A percentile compares a stretch with the other conserved stretches of the same genome.
These are phyloP conservation scores for Darevskia mixta DNA, from an alignment of 2,797 vertebrate genomes.

Conservation along the genomic window DNA sequence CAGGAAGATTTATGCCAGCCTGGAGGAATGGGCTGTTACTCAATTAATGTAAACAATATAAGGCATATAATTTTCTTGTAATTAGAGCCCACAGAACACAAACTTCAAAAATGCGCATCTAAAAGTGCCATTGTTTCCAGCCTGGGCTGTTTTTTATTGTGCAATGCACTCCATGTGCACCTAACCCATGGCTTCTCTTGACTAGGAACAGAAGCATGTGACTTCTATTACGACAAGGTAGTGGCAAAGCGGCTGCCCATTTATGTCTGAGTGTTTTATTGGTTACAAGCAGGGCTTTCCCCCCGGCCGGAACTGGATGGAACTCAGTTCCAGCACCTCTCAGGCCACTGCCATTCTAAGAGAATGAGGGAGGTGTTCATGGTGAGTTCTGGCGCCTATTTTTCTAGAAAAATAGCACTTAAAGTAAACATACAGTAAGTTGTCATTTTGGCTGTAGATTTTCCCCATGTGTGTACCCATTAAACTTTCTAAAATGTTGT, in stretches of 20 bases:
- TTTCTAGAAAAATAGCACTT: too few relatives aligned
- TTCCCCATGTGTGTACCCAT: neutral
- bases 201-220: neutral
- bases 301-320: too few relatives aligned
- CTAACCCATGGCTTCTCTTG: neutral
- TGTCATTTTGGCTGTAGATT: too few relatives aligned
- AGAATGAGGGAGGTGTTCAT: too few relatives aligned
- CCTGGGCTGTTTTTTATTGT: neutral
- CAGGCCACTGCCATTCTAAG: too few relatives aligned
- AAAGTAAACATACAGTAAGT: too few relatives aligned
- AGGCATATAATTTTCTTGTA: conserved; percentile 22
- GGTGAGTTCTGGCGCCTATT: too few relatives aligned
- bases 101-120: conserved; percentile 6
- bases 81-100: conserved; percentile 11
- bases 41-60: conserved; percentile 18
- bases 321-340: too few relatives aligned
- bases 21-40: conserved; percentile 28
- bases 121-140: neutral
- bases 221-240: neutral
- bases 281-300: too few relatives aligned
- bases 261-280: too few relatives aligned
- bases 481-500: neutral
- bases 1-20: conserved; percentile 13
- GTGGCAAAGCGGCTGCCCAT: neutral
- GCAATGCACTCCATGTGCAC: neutral